A percentile compares a stretch with the other conserved stretches of the same genome.
Evolutionary conservation across 1,140 invertebrate genomes (phyloP).

Genomic region (Drosophila micromelanica): DNA sequence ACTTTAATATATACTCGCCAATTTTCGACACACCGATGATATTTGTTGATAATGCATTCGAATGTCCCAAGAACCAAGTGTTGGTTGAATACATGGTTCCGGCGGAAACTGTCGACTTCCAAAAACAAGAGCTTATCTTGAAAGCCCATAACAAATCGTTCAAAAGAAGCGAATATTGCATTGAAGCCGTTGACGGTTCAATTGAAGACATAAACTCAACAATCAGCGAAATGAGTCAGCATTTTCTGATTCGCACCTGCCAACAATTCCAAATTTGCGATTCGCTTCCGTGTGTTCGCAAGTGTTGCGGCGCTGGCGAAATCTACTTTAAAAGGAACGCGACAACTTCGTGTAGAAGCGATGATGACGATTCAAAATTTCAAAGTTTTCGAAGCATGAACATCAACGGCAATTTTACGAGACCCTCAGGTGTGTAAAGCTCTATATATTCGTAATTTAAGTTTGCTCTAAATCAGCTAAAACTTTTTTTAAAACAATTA

Average conservation of each 20-base stretch:
- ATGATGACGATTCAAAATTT: constrained; percentile 38
- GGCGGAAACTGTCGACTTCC: constrained; percentile 24
- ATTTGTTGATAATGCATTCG: constrained; percentile 45
- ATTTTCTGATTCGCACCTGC: constrained; percentile 82
- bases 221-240: constrained; percentile 16
- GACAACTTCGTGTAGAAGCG: constrained; percentile 51
- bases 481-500: no score
- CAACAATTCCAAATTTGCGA: constrained; percentile 46
- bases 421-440: constrained; percentile 50
- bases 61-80: constrained; percentile 46
- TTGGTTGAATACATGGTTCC: constrained; percentile 53
- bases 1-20: constrained; percentile 35
- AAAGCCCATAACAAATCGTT: constrained; percentile 22
- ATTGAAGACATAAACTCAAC: neutral
- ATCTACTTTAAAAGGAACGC: constrained; percentile 60
- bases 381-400: constrained; percentile 52
- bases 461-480: no score
- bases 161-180: constrained; percentile 46
- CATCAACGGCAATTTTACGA: constrained; percentile 54
- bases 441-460: neutral
- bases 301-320: constrained; percentile 84
- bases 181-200: constrained; percentile 48
- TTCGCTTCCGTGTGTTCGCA: constrained; percentile 76
- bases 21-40: constrained; percentile 49
- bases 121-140: constrained; percentile 24